These are phyloP conservation scores for Otocyon megalotis DNA, from an alignment of 2,113 vertebrate genomes.

Conservation along the genomic window DNA sequence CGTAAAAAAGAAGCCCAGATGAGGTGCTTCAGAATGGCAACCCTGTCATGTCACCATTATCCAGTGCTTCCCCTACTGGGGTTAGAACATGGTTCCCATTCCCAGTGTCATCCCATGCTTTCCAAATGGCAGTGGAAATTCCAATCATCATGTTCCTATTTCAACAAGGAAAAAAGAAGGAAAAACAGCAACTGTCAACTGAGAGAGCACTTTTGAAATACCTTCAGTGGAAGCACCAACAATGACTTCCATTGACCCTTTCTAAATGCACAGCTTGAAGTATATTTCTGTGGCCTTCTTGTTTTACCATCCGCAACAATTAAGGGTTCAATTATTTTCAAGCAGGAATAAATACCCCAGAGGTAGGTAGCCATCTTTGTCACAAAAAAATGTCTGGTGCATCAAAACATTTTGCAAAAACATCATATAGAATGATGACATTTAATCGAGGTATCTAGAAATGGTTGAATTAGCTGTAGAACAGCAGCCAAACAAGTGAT, in stretches of 20 bases:
- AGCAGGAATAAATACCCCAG: not conserved
- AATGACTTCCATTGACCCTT: not conserved
- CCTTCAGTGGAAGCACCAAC: not conserved
- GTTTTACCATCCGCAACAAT: not conserved
- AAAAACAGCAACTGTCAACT: not conserved
- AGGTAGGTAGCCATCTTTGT: not conserved
- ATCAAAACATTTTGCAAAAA: not conserved
- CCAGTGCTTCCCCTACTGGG: fast-evolving
- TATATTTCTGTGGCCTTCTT: not conserved
- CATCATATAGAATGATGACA: not conserved
- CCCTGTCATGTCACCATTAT: fast-evolving
- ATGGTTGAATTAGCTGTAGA: not conserved
- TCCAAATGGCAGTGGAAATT: not conserved
- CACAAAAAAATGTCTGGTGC: not conserved
- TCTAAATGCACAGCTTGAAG: not conserved
- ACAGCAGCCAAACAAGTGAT: not conserved
- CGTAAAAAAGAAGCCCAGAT: not conserved
- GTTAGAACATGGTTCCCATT: not conserved
- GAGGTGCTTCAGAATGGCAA: no score
- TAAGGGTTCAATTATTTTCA: not conserved
- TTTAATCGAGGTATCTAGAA: not conserved
- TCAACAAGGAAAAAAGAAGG: not conserved
- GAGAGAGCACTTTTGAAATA: not conserved
- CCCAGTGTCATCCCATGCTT: not conserved
- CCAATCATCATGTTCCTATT: not conserved